phyloP scores from a whole-genome alignment of 2,797 vertebrate genomes.

The Onychomys leucogaster region DNA sequence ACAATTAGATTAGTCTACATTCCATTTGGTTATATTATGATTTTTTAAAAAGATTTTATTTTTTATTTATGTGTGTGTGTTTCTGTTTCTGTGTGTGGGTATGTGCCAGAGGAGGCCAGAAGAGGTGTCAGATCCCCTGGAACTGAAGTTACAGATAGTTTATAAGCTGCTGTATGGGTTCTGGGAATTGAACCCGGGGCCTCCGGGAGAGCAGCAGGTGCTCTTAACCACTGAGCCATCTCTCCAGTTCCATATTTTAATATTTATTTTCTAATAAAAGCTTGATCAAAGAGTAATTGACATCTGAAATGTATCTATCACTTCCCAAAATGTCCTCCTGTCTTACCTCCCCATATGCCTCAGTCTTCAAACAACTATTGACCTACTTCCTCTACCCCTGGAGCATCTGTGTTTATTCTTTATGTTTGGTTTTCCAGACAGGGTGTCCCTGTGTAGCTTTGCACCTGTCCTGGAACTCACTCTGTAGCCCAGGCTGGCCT shows the following conservation, averaged over 20 bases:
- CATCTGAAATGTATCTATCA: neutral
- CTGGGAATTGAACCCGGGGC: neutral
- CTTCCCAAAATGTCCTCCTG: neutral
- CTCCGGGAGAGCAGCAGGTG: neutral
- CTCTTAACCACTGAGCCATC: neutral
- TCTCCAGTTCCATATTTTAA: neutral
- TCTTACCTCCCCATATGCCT: neutral
- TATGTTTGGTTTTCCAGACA: too few relatives aligned
- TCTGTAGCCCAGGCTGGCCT: too few relatives aligned
- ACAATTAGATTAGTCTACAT: neutral
- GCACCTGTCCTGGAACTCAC: too few relatives aligned
- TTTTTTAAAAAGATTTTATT: neutral
- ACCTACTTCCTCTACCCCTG: slow-evolving; percentile 6
- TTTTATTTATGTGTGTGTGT: neutral
- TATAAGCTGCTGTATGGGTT: neutral
- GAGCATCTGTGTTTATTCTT: too few relatives aligned
- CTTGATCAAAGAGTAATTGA: slow-evolving; percentile 2
- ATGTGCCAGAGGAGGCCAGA: neutral
- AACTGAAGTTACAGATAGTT: neutral
- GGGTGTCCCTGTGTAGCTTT: too few relatives aligned
- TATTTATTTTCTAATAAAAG: slow-evolving; percentile 1
- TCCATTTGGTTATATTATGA: slow-evolving; percentile 2
- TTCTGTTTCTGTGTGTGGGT: neutral
- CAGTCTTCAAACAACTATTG: neutral
- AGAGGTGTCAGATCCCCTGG: neutral